Evolutionary conservation across 2,888 invertebrate species (phyloP), one percentile per base, ranked within the genome.

Genomic region (Alitta virens): DNA sequence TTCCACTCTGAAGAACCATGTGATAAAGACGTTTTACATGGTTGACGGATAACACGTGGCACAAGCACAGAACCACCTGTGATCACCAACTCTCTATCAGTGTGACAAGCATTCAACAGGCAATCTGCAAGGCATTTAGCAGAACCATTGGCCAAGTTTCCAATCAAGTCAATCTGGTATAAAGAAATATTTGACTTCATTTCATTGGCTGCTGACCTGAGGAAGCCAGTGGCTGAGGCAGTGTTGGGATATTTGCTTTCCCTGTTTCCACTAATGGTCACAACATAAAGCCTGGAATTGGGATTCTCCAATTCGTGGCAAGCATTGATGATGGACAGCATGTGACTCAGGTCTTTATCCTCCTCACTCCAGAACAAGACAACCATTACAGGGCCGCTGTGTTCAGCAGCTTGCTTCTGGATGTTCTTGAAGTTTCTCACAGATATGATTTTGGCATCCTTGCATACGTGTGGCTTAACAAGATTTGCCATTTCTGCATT

Each of bases 171-270:
- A 25, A 50, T 49, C 3, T 24, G 25, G 51, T 56, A 56, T 16
- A 53, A 42, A 9, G 62, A 23, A 26, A 55, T 49, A 40, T 55
- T 42, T 33, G 33, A 33, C 18, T 33, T 49, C n/a, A 62, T 16
- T 38, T 56, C 62, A 24, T 46, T 56, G 24, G 49, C 26, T 24
- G 51, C 62, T 33, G 55, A 43, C 24, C 62, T 26, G 18, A 46
- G 3, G 33, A 62, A 33, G 2, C 56, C 62, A 2, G 7, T 5
- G 2, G 56, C 40, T 33, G 38, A 3, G 14, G 42, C 2, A 14
- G 42, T n/a, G 14, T 25, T 23, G 21, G 14, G 27, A 43, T 21
- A 40, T 5, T 9, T 18, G 18, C n/a, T 7, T 3, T 18, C 46
- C 5, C 16, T n/a, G 12, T 5, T 23, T 2, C 40, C 42, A 24